phyloP scores from a whole-genome alignment of 2,113 vertebrate species.

The Sakesphorus luctuosus region DNA sequence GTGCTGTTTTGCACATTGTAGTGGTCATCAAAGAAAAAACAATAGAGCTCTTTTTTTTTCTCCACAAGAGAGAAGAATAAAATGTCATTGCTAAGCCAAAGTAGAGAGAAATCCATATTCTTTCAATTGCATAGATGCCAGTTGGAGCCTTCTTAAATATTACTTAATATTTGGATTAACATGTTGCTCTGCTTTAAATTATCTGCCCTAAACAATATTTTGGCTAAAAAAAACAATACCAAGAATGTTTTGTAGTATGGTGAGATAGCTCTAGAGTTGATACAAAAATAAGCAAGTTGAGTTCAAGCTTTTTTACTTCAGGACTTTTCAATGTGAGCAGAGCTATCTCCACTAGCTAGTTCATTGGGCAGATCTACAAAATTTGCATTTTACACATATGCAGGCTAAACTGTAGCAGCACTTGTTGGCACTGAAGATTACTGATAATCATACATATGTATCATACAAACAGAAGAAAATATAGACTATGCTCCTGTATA shows the following conservation, averaged over 20 bases:
- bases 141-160: not conserved
- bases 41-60: not conserved
- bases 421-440: not conserved
- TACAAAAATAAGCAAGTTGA: not conserved
- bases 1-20: constrained; percentile 47
- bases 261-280: not conserved
- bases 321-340: not conserved
- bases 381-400: not conserved
- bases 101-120: not conserved
- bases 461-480: not conserved
- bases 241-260: not conserved
- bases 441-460: constrained; percentile 10
- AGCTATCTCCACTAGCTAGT: not conserved
- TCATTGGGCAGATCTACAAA: not conserved
- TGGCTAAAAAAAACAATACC: not conserved
- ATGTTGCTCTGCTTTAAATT: not conserved
- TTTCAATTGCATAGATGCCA: not conserved
- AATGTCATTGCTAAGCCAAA: not conserved
- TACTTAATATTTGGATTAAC: not conserved
- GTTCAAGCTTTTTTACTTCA: constrained; percentile 3
- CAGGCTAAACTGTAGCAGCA: not conserved
- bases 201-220: not conserved
- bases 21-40: constrained; percentile 43
- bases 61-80: not conserved
- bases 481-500: not conserved